Evolutionary conservation across 2,113 vertebrate species (phyloP).

Genomic region (Phrynosoma platyrhinos): DNA sequence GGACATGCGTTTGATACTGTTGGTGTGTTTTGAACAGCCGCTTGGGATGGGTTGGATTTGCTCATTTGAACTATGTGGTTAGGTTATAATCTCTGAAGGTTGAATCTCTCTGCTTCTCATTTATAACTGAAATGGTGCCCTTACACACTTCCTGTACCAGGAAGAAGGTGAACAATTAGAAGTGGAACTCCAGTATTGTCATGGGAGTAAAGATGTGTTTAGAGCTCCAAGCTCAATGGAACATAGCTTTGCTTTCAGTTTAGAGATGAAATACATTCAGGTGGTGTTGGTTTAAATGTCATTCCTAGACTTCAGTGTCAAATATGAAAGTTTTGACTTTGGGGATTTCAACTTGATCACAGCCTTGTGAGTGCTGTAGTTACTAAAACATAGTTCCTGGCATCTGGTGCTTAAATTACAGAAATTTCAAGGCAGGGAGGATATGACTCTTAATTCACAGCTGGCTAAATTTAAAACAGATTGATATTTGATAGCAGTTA

Average conservation of each 20-base stretch:
- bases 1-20: not conserved
- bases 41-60: not conserved
- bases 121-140: no score
- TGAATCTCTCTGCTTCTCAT: not conserved
- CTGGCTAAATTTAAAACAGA: not conserved
- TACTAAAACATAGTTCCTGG: not conserved
- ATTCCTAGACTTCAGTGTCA: not conserved
- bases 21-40: not conserved
- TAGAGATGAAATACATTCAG: not conserved
- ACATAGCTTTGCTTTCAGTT: not conserved
- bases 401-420: not conserved
- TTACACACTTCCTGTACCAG: not conserved
- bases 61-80: not conserved
- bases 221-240: not conserved
- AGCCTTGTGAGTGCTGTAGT: not conserved
- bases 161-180: conserved; percentile 40
- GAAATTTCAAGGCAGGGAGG: not conserved
- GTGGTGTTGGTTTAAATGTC: not conserved
- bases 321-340: not conserved
- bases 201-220: not conserved
- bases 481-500: not conserved
- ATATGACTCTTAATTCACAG: not conserved
- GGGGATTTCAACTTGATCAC: not conserved
- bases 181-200: conserved; percentile 44
- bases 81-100: not conserved